Conservation (phyloP, 1,140 invertebrate genomes). For the Drosophila bifasciata region DNA sequence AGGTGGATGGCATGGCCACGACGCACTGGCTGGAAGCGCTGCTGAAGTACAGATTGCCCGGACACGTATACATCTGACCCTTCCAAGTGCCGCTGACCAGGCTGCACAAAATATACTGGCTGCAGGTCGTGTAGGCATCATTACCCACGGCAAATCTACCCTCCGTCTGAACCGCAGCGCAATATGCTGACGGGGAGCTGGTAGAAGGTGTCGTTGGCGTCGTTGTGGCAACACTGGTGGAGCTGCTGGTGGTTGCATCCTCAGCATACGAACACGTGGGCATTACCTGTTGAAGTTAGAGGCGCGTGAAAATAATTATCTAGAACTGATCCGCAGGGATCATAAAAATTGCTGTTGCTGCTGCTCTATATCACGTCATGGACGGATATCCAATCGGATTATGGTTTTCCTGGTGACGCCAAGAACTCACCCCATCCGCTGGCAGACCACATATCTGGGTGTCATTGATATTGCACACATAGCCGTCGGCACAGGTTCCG, state of each 20-base stretch:
- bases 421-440: conserved; percentile 43
- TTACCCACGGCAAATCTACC: conserved; percentile 58
- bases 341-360: too few relatives aligned
- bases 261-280: conserved; percentile 62
- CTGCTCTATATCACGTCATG: too few relatives aligned
- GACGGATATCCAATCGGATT: too few relatives aligned
- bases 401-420: too few relatives aligned
- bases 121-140: conserved; percentile 55
- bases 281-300: conserved; percentile 18
- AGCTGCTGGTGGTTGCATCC: conserved; percentile 35
- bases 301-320: background rate
- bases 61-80: conserved; percentile 61
- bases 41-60: conserved; percentile 51
- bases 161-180: conserved; percentile 45
- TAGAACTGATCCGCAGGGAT: too few relatives aligned
- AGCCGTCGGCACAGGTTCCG: conserved; percentile 56
- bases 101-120: conserved; percentile 68
- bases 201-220: conserved; percentile 20
- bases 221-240: conserved; percentile 26
- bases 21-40: conserved; percentile 30
- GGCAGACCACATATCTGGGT: conserved; percentile 59
- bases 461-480: conserved; percentile 62
- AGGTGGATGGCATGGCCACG: conserved; percentile 18
- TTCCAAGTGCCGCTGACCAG: conserved; percentile 43
- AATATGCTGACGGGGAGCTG: conserved; percentile 49